phyloP scores from a whole-genome alignment of 2,888 invertebrate species.

The Halictus quadricinctus region DNA sequence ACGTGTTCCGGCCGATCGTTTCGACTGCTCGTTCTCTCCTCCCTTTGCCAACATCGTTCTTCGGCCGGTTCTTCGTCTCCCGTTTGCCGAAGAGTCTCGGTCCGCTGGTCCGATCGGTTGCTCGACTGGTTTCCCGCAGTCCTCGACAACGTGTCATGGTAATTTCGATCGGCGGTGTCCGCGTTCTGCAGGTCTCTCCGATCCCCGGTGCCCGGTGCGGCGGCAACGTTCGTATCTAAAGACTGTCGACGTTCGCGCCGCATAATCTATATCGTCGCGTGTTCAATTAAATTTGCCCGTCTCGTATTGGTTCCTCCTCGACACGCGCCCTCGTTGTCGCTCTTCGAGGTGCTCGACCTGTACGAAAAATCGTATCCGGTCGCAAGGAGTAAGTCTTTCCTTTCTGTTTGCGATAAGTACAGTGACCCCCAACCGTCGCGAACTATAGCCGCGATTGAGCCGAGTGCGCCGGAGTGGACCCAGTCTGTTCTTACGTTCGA shows the following conservation, averaged over 20 bases:
- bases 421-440: not conserved
- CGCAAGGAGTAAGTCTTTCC: not conserved
- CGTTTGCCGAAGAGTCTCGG: not conserved
- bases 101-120: slow-evolving; percentile 1
- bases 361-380: not conserved
- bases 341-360: not conserved
- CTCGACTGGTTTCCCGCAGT: not conserved
- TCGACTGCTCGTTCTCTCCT: slow-evolving; percentile 7
- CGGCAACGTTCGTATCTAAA: not conserved
- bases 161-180: not conserved
- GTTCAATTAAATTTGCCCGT: not conserved
- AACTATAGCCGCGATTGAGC: not conserved
- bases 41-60: not conserved
- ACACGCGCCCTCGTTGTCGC: not conserved
- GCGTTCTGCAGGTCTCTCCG: not conserved
- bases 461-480: not conserved
- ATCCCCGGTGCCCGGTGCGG: not conserved
- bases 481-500: not conserved
- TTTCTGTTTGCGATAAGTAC: not conserved
- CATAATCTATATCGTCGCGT: not conserved
- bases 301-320: not conserved
- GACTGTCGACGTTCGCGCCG: not conserved
- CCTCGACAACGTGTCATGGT: not conserved
- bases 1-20: not conserved
- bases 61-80: not conserved